Evolutionary conservation across 1,140 invertebrate genomes (phyloP), one percentile per base, ranked within the genome.

Genomic region (Neuroterus valhalla): DNA sequence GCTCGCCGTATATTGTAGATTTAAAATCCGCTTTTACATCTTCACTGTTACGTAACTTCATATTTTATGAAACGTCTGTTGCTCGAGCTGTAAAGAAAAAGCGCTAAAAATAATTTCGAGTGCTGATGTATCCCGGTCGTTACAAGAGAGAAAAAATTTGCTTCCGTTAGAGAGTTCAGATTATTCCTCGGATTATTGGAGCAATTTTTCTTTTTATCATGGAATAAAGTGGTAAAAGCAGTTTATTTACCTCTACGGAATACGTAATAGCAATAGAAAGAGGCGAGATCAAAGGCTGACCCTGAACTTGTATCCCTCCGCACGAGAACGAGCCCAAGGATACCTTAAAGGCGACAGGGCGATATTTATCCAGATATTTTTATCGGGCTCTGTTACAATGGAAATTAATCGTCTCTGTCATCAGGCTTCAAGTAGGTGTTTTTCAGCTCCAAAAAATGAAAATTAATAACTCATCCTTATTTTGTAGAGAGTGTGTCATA

Each of bases 311-410:
- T 45, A 5, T 78, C 70, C 74, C 67, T 50, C 75, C 71, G 62
- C 72, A 68, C 62, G 71, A 38, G 23, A 26, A n/a, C n/a, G 26
- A 79, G 79, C 74, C 71, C 80, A 81, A 83, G 78, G 78, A 80
- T 81, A 78, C 79, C 83, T 86, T 88, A 86, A 86, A 88, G 86
- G 86, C 75, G 87, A 87, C 77, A 71, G 80, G 72, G 77, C 77
- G 72, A 81, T 78, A 78, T 80, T 73, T 38, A 62, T 62, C 8
- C 26, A 50, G 2, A 21, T 19, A 21, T 50, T 55, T 12, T 26
- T 23, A 55, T 3, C 6, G 6, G 31, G 4, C 31, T 6, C 3
- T 38, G 6, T 38, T 8, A 8, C 31, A 5, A 38, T 38, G 31
- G 10, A 38, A 10, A 5, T 38, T 38, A 38, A 38, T 38, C 10